Conservation (phyloP, 2,888 invertebrate species). For the Lissocephala sabroskyi region DNA sequence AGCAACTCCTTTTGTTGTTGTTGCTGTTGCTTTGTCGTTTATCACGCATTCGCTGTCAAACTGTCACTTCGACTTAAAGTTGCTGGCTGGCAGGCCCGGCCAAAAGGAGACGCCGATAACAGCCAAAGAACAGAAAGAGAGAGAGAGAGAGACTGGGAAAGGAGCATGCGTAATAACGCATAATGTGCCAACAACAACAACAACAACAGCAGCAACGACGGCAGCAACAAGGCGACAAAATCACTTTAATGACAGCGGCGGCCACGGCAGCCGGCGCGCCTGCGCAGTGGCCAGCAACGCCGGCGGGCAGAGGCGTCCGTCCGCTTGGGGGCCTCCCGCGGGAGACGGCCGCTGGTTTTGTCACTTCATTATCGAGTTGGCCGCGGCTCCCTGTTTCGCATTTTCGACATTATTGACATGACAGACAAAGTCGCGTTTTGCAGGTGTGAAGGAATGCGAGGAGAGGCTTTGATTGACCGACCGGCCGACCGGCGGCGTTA, state of each 20-base stretch:
- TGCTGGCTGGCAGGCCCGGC: conserved; percentile 37
- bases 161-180: conserved; percentile 57
- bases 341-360: conserved; percentile 49
- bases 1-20: conserved; percentile 22
- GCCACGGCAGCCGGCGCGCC: conserved; percentile 3
- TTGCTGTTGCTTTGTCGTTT: conserved; percentile 54
- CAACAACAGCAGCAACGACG: conserved; percentile 10
- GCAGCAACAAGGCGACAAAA: conserved; percentile 28
- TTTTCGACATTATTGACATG: conserved; percentile 64
- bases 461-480: conserved; percentile 51
- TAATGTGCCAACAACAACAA: conserved; percentile 41
- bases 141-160: conserved; percentile 11
- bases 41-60: conserved; percentile 70
- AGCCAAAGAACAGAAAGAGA: background rate
- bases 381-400: conserved; percentile 18
- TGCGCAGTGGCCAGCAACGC: too few species aligned
- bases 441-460: conserved; percentile 62
- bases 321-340: background rate
- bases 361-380: conserved; percentile 60
- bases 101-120: conserved; percentile 32
- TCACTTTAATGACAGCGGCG: conserved; percentile 59
- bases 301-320: too few species aligned
- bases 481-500: conserved; percentile 23
- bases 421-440: conserved; percentile 33
- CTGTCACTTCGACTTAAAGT: conserved; percentile 67